Conservation (phyloP, 2,797 vertebrate genomes). For the Etheostoma perlongum region DNA sequence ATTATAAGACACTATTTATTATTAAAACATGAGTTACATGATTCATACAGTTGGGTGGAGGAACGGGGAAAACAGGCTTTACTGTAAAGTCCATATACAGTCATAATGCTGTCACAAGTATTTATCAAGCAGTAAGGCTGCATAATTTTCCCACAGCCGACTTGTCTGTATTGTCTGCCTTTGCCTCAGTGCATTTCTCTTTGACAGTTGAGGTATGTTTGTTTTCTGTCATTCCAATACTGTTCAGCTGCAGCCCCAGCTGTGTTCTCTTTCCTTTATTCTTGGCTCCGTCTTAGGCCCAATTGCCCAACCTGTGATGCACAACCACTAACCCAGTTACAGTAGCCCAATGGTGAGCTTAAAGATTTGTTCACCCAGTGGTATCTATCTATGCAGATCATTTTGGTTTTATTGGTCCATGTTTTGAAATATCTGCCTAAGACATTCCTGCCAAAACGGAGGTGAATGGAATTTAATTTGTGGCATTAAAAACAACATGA, state of each 20-base stretch:
- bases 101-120: constrained; percentile 53
- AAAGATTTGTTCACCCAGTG: not conserved
- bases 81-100: constrained; percentile 46
- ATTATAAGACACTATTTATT: constrained; percentile 2
- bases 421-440: not conserved
- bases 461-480: not conserved
- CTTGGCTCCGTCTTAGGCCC: not conserved
- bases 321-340: not conserved
- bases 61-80: constrained; percentile 70
- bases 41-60: constrained; percentile 66
- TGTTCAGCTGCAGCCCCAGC: constrained; percentile 24
- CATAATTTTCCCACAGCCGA: constrained; percentile 65
- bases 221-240: constrained; percentile 39
- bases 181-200: constrained; percentile 19
- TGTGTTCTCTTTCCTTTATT: constrained; percentile 21
- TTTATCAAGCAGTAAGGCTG: constrained; percentile 36
- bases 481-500: not conserved
- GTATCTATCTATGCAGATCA: not conserved
- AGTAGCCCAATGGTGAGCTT: not conserved
- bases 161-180: constrained; percentile 23
- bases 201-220: constrained; percentile 32
- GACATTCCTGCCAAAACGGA: not conserved
- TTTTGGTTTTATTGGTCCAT: not conserved
- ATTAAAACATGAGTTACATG: constrained; percentile 23
- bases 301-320: not conserved